These are phyloP conservation scores for Calephelis nemesis DNA, from an alignment of 1,140 invertebrate species.

Conservation along the genomic window DNA sequence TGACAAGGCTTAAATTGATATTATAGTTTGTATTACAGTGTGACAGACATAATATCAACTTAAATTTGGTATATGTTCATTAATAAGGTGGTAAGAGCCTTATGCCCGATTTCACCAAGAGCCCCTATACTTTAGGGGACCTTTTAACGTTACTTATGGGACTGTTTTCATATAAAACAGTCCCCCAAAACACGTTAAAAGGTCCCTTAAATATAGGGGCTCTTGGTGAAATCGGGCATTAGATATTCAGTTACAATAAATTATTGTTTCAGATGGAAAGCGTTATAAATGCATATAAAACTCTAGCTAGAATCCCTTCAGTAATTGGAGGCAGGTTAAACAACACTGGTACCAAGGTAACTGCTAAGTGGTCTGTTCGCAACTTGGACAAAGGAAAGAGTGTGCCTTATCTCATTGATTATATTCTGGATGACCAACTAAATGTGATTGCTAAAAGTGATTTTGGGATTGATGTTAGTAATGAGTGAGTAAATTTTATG, in stretches of 20 bases:
- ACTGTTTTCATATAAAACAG: too few relatives aligned
- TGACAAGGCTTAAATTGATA: too few relatives aligned
- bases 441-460: slow-evolving; percentile 73
- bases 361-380: slow-evolving; percentile 80
- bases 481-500: slow-evolving; percentile 79
- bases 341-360: slow-evolving; percentile 57
- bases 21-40: too few relatives aligned
- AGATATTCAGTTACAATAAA: background rate
- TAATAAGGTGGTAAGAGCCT: too few relatives aligned
- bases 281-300: slow-evolving; percentile 81
- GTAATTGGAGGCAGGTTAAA: slow-evolving; percentile 78
- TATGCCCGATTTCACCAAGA: too few relatives aligned
- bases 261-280: slow-evolving; percentile 79
- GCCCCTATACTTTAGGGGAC: too few relatives aligned
- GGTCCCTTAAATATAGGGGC: too few relatives aligned
- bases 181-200: too few relatives aligned
- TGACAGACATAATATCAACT: too few relatives aligned
- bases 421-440: slow-evolving; percentile 78
- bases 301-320: slow-evolving; percentile 79
- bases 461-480: slow-evolving; percentile 79
- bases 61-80: too few relatives aligned
- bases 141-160: too few relatives aligned
- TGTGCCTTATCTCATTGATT: slow-evolving; percentile 80
- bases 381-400: slow-evolving; percentile 82
- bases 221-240: too few relatives aligned